Evolutionary conservation across 2,888 invertebrate genomes (phyloP).

Genomic region (Idaea aversata): DNA sequence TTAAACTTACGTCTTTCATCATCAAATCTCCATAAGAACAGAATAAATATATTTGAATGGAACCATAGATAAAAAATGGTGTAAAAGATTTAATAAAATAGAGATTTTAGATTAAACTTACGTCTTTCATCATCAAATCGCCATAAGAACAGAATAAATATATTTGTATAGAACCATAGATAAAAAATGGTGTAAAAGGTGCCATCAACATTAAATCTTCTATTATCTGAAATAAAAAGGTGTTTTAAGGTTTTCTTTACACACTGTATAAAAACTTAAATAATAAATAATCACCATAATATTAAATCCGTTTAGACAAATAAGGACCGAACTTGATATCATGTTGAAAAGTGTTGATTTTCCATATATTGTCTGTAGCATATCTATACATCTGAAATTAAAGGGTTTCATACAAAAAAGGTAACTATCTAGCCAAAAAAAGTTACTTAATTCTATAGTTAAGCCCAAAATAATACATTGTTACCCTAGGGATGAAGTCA

Average conservation of each 20-base stretch:
- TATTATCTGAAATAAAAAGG: slow-evolving; percentile 34
- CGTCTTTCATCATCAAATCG: slow-evolving; percentile 47
- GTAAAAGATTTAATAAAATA: slow-evolving; percentile 33
- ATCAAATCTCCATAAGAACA: slow-evolving; percentile 55
- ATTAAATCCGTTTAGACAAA: slow-evolving; percentile 58
- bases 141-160: slow-evolving; percentile 55
- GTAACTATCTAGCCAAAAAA: too few species aligned
- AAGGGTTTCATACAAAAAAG: not conserved
- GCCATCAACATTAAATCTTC: slow-evolving; percentile 37
- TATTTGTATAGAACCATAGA: slow-evolving; percentile 47
- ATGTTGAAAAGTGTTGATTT: slow-evolving; percentile 52
- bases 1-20: slow-evolving; percentile 48
- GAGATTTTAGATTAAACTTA: slow-evolving; percentile 28
- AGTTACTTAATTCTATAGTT: too few species aligned
- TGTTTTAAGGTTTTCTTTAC: too few species aligned
- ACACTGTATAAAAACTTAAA: not conserved
- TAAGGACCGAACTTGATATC: slow-evolving; percentile 47
- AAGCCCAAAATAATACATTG: too few species aligned
- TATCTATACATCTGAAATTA: slow-evolving; percentile 47
- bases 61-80: slow-evolving; percentile 39
- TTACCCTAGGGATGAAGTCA: too few species aligned
- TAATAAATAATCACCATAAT: slow-evolving; percentile 36
- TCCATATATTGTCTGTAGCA: slow-evolving; percentile 47
- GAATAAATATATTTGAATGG: slow-evolving; percentile 50
- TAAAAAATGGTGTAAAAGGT: slow-evolving; percentile 46